Percentiles rank a stretch among this genome's conserved stretches.
These are phyloP conservation scores for Hyperopisus bebe DNA, from an alignment of 2,113 vertebrate genomes.

Conservation along the genomic window DNA sequence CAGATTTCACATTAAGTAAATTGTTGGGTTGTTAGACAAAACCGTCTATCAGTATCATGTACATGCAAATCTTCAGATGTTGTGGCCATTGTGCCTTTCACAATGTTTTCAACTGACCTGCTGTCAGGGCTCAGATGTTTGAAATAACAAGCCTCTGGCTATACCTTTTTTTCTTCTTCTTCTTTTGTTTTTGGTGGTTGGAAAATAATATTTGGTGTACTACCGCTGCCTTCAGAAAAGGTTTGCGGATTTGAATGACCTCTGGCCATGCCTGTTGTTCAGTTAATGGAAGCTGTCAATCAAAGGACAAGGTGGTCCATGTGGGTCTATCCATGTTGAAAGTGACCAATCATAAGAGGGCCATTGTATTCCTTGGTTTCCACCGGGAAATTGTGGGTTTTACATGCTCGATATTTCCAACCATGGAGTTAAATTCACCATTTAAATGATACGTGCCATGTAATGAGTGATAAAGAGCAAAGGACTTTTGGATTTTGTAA, in stretches of 20 bases:
- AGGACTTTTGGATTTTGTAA: no score
- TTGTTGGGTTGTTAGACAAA: not conserved
- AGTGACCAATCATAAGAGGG: not conserved
- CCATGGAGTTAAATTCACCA: no score
- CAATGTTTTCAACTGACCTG: not conserved
- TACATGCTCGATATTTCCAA: no score
- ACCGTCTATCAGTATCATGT: not conserved
- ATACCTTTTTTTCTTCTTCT: no score
- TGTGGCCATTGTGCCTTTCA: not conserved
- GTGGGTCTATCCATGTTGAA: not conserved
- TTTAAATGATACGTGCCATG: no score
- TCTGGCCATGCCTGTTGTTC: not conserved
- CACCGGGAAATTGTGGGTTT: no score
- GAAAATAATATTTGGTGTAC: not conserved
- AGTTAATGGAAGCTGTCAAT: not conserved
- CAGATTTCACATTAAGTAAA: not conserved
- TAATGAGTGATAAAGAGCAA: no score
- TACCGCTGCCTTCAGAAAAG: not conserved
- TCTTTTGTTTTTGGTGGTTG: not conserved
- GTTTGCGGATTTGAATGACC: not conserved
- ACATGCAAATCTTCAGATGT: not conserved
- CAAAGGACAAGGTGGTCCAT: not conserved
- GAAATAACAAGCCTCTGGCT: no score
- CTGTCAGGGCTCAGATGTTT: no score
- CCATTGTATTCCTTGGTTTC: not conserved